phyloP scores from a whole-genome alignment of 1,140 invertebrate species.

The Akabosia matsudoensis region DNA sequence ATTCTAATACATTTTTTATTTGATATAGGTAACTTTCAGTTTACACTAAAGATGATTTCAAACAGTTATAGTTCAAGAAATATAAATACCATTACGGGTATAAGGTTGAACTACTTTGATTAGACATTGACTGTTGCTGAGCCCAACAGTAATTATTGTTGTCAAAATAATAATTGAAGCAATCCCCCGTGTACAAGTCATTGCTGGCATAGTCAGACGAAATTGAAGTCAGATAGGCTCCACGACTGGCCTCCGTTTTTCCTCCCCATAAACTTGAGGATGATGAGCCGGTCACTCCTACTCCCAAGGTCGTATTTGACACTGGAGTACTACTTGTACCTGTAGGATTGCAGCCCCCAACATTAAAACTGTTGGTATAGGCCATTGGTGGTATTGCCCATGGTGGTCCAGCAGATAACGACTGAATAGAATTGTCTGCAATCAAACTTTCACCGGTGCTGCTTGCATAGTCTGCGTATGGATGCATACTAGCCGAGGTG shows the following conservation, averaged over 20 bases:
- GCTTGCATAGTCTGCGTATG: neutral
- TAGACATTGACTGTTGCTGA: neutral
- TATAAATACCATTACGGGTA: too few species aligned
- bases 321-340: neutral
- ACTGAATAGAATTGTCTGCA: neutral
- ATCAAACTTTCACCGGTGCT: neutral
- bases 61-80: too few species aligned
- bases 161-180: conserved; percentile 7
- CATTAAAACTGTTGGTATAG: neutral
- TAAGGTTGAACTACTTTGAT: neutral
- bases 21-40: too few species aligned
- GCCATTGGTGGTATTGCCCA: neutral
- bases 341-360: neutral
- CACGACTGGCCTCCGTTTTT: too few species aligned
- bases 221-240: neutral
- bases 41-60: too few species aligned
- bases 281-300: neutral
- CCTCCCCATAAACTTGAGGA: too few species aligned
- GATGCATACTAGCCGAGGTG: neutral
- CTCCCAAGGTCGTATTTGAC: neutral
- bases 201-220: neutral
- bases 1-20: too few species aligned
- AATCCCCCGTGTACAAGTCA: neutral
- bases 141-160: conserved; percentile 16
- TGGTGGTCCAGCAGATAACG: neutral